Evolutionary conservation across 2,113 vertebrate species (phyloP).

Genomic region (Rhagologus leucostigma): DNA sequence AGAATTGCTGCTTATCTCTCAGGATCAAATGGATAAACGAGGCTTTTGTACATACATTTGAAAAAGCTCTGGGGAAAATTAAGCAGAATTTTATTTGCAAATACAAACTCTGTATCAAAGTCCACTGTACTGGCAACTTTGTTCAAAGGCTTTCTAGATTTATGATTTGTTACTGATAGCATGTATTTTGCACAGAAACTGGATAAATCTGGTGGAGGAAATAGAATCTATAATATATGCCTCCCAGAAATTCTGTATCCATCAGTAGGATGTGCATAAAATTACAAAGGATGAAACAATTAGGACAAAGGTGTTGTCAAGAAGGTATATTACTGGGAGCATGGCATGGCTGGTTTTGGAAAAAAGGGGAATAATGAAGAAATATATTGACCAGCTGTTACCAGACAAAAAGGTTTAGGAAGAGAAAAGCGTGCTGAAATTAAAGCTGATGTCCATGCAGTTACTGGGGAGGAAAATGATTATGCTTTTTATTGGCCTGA

Average conservation of each 20-base stretch:
- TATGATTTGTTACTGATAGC: background rate
- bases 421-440: conserved; percentile 31
- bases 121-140: background rate
- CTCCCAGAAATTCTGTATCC: background rate
- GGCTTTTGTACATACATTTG: background rate
- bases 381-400: conserved; percentile 48
- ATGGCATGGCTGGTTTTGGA: background rate
- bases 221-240: background rate
- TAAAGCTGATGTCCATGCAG: conserved; percentile 47
- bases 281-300: background rate
- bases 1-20: background rate
- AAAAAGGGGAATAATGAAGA: conserved; percentile 5
- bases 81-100: background rate
- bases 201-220: background rate
- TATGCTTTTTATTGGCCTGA: conserved; percentile 58
- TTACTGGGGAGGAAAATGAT: conserved; percentile 44
- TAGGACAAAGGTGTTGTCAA: background rate
- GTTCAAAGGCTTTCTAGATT: background rate
- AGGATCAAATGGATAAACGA: background rate
- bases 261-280: background rate
- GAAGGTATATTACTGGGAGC: background rate
- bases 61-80: background rate
- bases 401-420: conserved; percentile 4
- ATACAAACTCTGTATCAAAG: background rate
- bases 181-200: conserved; percentile 4